A percentile compares a stretch with the other conserved stretches of the same genome.
Conservation (phyloP, 2,888 invertebrate genomes). For the Gryllus longicercus region DNA sequence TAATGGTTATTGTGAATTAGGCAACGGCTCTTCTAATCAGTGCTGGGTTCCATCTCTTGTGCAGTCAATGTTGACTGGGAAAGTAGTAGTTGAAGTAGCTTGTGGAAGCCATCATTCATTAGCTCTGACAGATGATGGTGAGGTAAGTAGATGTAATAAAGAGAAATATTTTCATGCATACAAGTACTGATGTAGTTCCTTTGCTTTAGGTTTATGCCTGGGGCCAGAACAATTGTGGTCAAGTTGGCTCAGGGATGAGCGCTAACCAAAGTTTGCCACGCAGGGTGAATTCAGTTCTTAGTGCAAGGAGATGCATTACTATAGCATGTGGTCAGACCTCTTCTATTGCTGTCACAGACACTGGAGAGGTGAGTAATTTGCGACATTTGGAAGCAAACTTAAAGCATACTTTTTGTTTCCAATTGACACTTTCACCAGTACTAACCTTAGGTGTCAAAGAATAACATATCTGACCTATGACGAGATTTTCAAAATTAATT, state of each 20-base stretch:
- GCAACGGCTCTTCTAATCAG: conserved; percentile 55
- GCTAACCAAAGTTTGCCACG: conserved; percentile 55
- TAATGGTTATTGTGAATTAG: conserved; percentile 57
- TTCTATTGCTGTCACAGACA: conserved; percentile 55
- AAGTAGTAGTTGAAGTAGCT: conserved; percentile 52
- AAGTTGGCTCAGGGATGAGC: conserved; percentile 56
- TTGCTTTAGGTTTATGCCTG: conserved; percentile 54
- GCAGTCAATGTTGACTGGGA: conserved; percentile 48
- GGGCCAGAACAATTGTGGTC: conserved; percentile 60
- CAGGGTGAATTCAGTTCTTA: conserved; percentile 49
- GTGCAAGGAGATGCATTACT: conserved; percentile 49
- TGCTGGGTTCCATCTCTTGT: conserved; percentile 51
- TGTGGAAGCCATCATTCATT: conserved; percentile 60
- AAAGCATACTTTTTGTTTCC: too few species aligned
- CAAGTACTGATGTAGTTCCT: neutral
- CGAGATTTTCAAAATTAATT: too few species aligned
- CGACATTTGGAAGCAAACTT: neutral
- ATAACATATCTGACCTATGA: too few species aligned
- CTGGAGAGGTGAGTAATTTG: conserved; percentile 51
- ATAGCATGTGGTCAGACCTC: conserved; percentile 59
- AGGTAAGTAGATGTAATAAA: conserved; percentile 46
- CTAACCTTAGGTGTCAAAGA: too few species aligned
- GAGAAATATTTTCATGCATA: neutral
- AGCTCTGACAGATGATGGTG: conserved; percentile 55
- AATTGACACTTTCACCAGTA: too few species aligned